Evolutionary conservation across 2,888 invertebrate species (phyloP), one percentile per base, ranked within the genome.

Genomic region (Lydus trimaculatus): DNA sequence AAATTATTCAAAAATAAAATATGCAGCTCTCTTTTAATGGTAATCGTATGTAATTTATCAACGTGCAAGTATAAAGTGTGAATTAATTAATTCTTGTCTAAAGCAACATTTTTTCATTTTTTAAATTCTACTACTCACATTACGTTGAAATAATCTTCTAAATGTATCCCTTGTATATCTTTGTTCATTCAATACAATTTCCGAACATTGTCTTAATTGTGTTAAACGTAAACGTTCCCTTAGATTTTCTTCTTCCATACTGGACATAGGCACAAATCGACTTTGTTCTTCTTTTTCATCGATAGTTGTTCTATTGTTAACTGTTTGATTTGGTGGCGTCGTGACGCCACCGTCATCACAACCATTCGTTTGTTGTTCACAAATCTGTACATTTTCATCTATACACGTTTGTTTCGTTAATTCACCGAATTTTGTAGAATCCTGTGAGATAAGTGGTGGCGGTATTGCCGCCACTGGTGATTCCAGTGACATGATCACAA

Each of bases 191-290:
- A 88, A 88, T 80, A 92, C 84, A 64, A 91, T 90, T 69, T 90
- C 90, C 2, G 90, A 87, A 74, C 91, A 91, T 76, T 91, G 90
- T 80, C 90, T 89, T 76, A 92, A 81, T n/a, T 91, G 86, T 1
- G 88, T 86, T 73, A 88, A 78, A 67, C 91, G 87, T 67, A 89
- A 84, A 64, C 89, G 87, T 78, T 92, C 92, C 75, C 89, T 86
- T 5, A 90, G 87, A 80, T 89, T 90, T 80, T 92, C 92, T 77
- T 91, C 91, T 78, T 92, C 92, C 91, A 91, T 92, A 66, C 89
- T 88, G 31, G 90, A 91, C 85, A 89, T 90, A 62, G 84, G 82
- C 75, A 81, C 81, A 63, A 81, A 75, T n/a, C 23, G 82, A 80
- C 67, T 74, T 78, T 58, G 81, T 75, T 48, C 81, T 75, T 61